Evolutionary conservation across 1,140 invertebrate species (phyloP).

Genomic region (Ceratoteleas bidentatus): DNA sequence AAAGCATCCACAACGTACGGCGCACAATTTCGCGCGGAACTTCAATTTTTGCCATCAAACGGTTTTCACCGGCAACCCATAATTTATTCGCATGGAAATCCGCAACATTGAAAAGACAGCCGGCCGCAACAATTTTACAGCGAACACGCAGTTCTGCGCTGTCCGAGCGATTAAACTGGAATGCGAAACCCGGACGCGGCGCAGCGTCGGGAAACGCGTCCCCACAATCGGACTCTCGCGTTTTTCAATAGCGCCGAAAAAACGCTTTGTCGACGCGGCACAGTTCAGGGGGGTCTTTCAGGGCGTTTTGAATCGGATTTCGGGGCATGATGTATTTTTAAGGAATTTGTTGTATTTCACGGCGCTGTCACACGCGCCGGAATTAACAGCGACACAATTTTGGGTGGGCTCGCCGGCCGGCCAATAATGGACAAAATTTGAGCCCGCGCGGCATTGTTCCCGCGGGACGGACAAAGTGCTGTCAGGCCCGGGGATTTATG

Average conservation of each 20-base stretch:
- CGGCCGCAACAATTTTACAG: background rate
- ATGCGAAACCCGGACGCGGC: slow-evolving; percentile 1
- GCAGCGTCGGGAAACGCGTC: slow-evolving; percentile 13
- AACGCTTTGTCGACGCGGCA: slow-evolving; percentile 32
- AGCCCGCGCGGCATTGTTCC: slow-evolving; percentile 31
- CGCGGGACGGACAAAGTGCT: slow-evolving; percentile 16
- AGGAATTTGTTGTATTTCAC: slow-evolving; percentile 49
- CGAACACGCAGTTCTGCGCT: background rate
- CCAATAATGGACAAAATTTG: slow-evolving; percentile 35
- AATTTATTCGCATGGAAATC: no score
- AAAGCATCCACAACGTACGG: no score
- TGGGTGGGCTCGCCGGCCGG: slow-evolving; percentile 19
- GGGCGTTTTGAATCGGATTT: slow-evolving; percentile 27
- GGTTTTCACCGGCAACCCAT: no score
- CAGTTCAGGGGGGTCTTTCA: slow-evolving; percentile 51
- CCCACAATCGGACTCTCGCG: background rate
- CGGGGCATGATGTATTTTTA: slow-evolving; percentile 27
- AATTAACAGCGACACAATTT: slow-evolving; percentile 48
- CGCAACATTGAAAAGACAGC: no score
- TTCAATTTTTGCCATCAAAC: no score
- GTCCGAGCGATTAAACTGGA: slow-evolving; percentile 1
- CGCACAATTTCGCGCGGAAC: no score
- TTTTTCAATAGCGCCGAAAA: slow-evolving; percentile 30
- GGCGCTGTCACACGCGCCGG: slow-evolving; percentile 17
- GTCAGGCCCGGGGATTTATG: slow-evolving; percentile 34